Percentiles rank a stretch among this genome's conserved stretches.
Conservation (phyloP, 2,888 invertebrate genomes). For the Gortyna flavago region DNA sequence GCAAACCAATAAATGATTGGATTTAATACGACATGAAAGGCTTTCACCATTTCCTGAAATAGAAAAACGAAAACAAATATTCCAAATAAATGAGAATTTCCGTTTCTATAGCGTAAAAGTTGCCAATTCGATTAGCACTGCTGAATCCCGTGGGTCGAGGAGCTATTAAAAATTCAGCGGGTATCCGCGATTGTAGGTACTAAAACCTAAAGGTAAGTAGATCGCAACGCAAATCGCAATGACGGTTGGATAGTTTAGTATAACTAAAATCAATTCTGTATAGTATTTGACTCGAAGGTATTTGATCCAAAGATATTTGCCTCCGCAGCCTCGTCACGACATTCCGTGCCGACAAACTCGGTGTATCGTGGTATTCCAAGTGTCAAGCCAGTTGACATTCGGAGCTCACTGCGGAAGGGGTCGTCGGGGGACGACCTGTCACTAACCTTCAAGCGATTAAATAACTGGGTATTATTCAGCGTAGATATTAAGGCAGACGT, state of each 20-base stretch:
- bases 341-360: conserved; percentile 72
- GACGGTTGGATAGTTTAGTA: conserved; percentile 23
- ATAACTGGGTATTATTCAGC: conserved; percentile 26
- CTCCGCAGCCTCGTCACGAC: conserved; percentile 71
- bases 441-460: conserved; percentile 51
- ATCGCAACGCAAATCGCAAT: conserved; percentile 41
- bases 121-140: conserved; percentile 48
- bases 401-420: conserved; percentile 66
- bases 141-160: conserved; percentile 32
- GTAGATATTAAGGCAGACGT: conserved; percentile 12
- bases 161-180: conserved; percentile 50
- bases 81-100: conserved; percentile 28
- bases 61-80: conserved; percentile 9
- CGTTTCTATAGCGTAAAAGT: conserved; percentile 33
- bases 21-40: not conserved
- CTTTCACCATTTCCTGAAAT: not conserved
- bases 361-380: conserved; percentile 72
- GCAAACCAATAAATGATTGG: not conserved
- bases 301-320: conserved; percentile 72
- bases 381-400: conserved; percentile 73
- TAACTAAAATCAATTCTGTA: conserved; percentile 53
- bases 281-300: conserved; percentile 69
- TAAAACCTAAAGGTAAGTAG: conserved; percentile 46
- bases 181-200: conserved; percentile 37
- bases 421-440: conserved; percentile 59